Percentiles rank a stretch among this genome's conserved stretches.
Conservation (phyloP, 2,888 invertebrate species). For the Nomada flava region DNA sequence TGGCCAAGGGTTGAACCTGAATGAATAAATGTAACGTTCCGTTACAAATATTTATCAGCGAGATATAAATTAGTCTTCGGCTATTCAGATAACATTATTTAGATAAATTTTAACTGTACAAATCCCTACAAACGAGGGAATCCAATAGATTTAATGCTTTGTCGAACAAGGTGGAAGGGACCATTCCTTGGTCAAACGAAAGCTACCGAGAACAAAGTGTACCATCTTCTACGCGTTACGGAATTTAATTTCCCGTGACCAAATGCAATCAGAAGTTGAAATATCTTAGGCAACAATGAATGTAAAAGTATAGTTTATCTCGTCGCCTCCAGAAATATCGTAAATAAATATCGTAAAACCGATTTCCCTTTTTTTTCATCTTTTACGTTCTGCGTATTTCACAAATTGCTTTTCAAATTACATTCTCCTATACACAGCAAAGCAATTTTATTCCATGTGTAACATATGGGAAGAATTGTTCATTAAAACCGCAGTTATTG, state of each 20-base stretch:
- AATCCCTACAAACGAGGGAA: background rate
- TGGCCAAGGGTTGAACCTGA: no score
- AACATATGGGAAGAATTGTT: no score
- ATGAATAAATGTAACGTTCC: background rate
- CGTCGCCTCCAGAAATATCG: background rate
- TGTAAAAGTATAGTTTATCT: background rate
- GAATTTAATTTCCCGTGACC: constrained; percentile 20
- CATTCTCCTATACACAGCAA: background rate
- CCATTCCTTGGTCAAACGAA: constrained; percentile 32
- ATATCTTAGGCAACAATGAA: background rate
- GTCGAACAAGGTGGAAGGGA: constrained; percentile 34
- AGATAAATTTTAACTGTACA: background rate
- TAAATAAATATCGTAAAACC: background rate
- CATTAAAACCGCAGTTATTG: no score
- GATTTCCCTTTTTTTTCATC: background rate
- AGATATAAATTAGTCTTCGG: background rate
- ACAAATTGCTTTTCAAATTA: background rate
- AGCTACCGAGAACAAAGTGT: constrained; percentile 44
- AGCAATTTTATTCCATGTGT: background rate
- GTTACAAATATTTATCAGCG: background rate
- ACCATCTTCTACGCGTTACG: constrained; percentile 2
- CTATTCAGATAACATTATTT: background rate
- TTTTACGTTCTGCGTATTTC: background rate
- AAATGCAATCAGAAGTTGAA: constrained; percentile 1
- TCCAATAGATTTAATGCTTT: constrained; percentile 31